Evolutionary conservation across 1,140 invertebrate species (phyloP).

Genomic region (Metopolophium dirhodum): DNA sequence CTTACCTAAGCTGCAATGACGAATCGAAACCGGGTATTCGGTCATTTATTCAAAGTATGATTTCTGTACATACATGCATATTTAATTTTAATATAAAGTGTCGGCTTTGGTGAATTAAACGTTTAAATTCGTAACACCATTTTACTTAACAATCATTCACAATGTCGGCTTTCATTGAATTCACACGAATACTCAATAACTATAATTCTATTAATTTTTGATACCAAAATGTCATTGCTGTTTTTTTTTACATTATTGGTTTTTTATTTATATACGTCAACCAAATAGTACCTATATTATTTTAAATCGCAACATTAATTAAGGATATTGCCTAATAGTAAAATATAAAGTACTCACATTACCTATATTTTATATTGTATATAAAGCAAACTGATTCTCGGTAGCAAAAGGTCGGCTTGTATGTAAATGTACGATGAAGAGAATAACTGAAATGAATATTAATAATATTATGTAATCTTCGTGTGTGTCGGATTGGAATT

Average conservation of each 20-base stretch:
- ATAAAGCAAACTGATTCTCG: not conserved
- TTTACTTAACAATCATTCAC: not conserved
- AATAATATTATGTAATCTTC: not conserved
- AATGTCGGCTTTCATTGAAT: not conserved
- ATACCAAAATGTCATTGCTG: not conserved
- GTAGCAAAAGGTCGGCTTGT: not conserved
- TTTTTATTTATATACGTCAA: not conserved
- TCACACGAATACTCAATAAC: not conserved
- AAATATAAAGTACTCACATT: not conserved
- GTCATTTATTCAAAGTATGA: not conserved
- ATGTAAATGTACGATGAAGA: not conserved
- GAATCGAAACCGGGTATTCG: no score
- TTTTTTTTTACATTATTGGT: not conserved
- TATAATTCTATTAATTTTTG: not conserved
- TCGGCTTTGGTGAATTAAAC: not conserved
- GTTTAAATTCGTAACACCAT: not conserved
- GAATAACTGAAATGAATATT: not conserved
- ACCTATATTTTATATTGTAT: not conserved
- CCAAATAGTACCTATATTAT: not conserved
- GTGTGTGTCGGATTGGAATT: not conserved
- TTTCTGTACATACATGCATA: not conserved
- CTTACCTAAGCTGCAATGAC: not conserved
- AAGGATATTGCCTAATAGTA: not conserved
- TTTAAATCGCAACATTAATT: not conserved
- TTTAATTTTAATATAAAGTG: not conserved